These are phyloP conservation scores for Melieria crassipennis DNA, from an alignment of 2,888 invertebrate species.

Conservation along the genomic window DNA sequence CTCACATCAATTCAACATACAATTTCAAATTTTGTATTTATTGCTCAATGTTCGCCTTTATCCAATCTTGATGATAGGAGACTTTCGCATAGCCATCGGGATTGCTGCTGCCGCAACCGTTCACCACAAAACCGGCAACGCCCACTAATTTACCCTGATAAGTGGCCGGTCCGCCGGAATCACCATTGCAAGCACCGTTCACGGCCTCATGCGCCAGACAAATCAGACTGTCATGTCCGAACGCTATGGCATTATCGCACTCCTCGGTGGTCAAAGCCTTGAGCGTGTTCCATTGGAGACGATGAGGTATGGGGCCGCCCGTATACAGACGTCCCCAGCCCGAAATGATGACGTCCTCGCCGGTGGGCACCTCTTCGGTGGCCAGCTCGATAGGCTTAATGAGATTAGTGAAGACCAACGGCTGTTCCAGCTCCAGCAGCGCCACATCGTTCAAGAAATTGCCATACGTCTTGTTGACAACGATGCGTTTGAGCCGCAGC, in stretches of 20 bases:
- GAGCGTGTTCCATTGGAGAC: conserved; percentile 51
- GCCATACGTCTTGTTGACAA: conserved; percentile 50
- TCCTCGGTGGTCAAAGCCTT: conserved; percentile 45
- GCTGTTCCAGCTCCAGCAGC: conserved; percentile 51
- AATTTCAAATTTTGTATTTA: not conserved
- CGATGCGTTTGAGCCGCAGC: conserved; percentile 48
- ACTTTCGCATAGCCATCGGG: conserved; percentile 62
- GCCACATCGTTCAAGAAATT: conserved; percentile 54
- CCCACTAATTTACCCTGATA: conserved; percentile 56
- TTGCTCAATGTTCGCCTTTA: conserved; percentile 26
- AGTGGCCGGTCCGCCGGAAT: conserved; percentile 61
- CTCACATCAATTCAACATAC: too few relatives aligned
- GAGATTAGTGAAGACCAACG: conserved; percentile 47
- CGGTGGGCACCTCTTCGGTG: conserved; percentile 44
- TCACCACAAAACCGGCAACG: conserved; percentile 55
- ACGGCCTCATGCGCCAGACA: conserved; percentile 51
- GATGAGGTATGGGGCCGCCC: conserved; percentile 46
- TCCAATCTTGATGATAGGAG: conserved; percentile 39
- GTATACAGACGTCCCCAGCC: conserved; percentile 56
- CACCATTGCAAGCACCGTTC: conserved; percentile 58
- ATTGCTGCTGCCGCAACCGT: conserved; percentile 50
- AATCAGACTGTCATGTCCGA: conserved; percentile 50
- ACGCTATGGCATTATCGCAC: conserved; percentile 41
- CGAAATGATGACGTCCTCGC: conserved; percentile 47
- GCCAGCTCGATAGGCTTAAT: conserved; percentile 52